Evolutionary conservation across 2,888 invertebrate genomes (phyloP).

Genomic region (Pocota personata): DNA sequence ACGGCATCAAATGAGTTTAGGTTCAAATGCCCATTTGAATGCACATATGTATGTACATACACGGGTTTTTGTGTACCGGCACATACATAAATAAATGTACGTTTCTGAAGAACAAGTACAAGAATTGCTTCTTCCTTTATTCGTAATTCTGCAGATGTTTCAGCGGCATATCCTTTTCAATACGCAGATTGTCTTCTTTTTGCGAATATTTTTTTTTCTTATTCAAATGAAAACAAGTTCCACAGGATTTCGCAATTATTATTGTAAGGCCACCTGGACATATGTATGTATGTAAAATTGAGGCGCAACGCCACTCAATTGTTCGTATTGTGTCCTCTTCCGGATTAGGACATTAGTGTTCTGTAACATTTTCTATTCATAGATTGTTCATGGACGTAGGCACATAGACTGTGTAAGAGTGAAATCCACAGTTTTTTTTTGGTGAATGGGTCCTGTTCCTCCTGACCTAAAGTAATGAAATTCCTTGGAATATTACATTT

Average conservation of each 20-base stretch:
- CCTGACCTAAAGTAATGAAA: no score
- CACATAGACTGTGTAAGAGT: no score
- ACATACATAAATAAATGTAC: neutral
- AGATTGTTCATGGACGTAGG: no score
- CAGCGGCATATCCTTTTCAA: neutral
- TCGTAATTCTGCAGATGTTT: constrained; percentile 31
- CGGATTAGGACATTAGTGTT: constrained; percentile 1
- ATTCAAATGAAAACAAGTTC: constrained; percentile 1
- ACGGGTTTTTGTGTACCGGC: neutral
- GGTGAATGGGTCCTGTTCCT: no score
- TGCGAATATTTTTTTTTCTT: neutral
- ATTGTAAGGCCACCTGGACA: constrained; percentile 1
- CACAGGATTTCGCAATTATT: constrained; percentile 4
- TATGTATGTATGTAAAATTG: no score
- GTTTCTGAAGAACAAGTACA: neutral
- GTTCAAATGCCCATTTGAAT: neutral
- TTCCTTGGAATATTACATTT: no score
- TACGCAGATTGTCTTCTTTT: neutral
- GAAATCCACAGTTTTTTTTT: no score
- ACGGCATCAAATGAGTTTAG: no score
- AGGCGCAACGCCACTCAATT: neutral
- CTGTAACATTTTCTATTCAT: constrained; percentile 8
- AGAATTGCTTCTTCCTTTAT: neutral
- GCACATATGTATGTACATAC: neutral
- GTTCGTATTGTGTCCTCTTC: neutral